Evolutionary conservation across 2,888 invertebrate genomes (phyloP).

Genomic region (Callyntrura guangdongensis): DNA sequence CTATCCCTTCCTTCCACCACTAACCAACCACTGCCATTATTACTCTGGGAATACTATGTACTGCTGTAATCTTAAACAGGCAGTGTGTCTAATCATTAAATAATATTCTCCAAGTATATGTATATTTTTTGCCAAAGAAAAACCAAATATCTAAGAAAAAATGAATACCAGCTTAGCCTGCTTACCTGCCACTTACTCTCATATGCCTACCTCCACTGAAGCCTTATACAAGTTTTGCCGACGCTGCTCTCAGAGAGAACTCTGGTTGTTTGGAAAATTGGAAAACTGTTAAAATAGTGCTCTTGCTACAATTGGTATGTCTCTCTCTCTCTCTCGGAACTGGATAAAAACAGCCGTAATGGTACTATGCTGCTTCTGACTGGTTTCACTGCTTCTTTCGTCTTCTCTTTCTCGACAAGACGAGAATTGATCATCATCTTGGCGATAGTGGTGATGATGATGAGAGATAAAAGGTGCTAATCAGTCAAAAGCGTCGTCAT

Average conservation of each 20-base stretch:
- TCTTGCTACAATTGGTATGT: no score
- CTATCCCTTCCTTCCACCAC: not conserved
- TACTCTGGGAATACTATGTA: not conserved
- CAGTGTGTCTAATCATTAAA: not conserved
- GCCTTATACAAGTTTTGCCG: no score
- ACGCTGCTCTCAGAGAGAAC: no score
- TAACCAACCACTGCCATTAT: not conserved
- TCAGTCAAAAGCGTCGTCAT: slow-evolving; percentile 62
- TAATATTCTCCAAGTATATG: not conserved
- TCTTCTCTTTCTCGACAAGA: not conserved
- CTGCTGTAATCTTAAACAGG: not conserved
- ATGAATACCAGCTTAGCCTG: not conserved
- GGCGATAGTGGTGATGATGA: slow-evolving; percentile 24
- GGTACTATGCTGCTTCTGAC: not conserved
- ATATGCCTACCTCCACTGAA: no score
- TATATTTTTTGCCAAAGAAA: slow-evolving; percentile 25
- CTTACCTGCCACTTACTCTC: no score
- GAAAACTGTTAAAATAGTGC: not conserved
- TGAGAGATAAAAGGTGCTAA: slow-evolving; percentile 76
- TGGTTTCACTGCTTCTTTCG: not conserved
- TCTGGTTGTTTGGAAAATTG: not conserved
- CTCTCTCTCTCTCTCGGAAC: not conserved
- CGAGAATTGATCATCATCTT: not conserved
- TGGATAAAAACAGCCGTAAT: slow-evolving; percentile 25
- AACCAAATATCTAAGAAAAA: not conserved